Conservation (phyloP, 2,888 invertebrate genomes). For the Acanthococcus lagerstroemiae region DNA sequence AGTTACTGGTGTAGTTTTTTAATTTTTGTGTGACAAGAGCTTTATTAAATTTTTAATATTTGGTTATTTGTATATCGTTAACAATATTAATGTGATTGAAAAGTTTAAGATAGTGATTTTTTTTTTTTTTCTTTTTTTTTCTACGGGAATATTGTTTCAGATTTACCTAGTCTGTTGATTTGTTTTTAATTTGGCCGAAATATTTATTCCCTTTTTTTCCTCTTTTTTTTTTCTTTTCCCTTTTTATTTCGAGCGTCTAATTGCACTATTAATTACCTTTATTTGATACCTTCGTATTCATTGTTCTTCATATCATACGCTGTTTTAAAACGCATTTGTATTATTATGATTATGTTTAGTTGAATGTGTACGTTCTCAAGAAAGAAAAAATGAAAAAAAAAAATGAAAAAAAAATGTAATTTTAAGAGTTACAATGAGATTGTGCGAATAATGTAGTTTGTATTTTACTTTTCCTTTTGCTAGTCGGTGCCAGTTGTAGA, state of each 20-base stretch:
- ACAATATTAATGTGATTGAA: conserved; percentile 29
- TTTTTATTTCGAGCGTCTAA: neutral
- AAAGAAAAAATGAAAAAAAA: neutral
- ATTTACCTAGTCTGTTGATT: conserved; percentile 27
- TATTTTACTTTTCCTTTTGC: neutral
- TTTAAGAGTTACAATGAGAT: conserved; percentile 7
- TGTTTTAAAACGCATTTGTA: conserved; percentile 18
- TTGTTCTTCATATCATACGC: conserved; percentile 29
- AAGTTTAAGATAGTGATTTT: conserved; percentile 28
- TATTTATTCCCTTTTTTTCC: conserved; percentile 19
- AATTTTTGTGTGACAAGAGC: conserved; percentile 24
- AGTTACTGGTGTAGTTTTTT: conserved; percentile 9
- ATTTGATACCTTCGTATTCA: conserved; percentile 28
- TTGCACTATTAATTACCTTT: conserved; percentile 21
- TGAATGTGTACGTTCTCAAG: neutral
- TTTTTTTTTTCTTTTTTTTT: conserved; percentile 17
- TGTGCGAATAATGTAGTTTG: neutral
- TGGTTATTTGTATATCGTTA: conserved; percentile 25
- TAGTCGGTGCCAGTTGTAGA: conserved; percentile 16
- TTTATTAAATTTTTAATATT: conserved; percentile 27
- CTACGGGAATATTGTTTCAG: conserved; percentile 25
- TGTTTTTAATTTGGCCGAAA: conserved; percentile 26
- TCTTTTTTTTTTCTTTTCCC: neutral
- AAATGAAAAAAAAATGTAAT: neutral
- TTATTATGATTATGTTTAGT: no score